These are phyloP conservation scores for Eretmocerus hayati DNA, from an alignment of 2,888 invertebrate species.

Conservation along the genomic window DNA sequence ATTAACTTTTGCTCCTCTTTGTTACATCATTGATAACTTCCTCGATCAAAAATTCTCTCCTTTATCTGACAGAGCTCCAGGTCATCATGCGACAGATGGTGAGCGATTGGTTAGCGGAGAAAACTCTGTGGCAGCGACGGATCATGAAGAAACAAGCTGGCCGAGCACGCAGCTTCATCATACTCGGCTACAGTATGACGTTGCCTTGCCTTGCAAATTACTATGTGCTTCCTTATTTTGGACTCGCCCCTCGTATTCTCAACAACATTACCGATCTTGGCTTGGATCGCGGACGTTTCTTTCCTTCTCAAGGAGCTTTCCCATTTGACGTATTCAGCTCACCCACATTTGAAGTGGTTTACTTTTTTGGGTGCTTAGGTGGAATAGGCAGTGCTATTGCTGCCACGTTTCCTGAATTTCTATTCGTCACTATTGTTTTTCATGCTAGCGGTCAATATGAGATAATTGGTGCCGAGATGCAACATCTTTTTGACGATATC, in stretches of 20 bases:
- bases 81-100: no score
- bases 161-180: slow-evolving; percentile 1
- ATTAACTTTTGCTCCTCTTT: no score
- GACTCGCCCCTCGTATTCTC: background rate
- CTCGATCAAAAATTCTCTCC: no score
- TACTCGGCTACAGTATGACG: slow-evolving; percentile 3
- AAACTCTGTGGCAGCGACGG: background rate
- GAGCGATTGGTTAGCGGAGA: background rate
- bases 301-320: slow-evolving; percentile 1
- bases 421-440: slow-evolving; percentile 14
- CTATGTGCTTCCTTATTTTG: background rate
- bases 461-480: slow-evolving; percentile 1
- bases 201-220: background rate
- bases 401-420: slow-evolving; percentile 7
- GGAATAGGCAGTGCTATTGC: background rate
- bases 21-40: no score
- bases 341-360: background rate
- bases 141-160: slow-evolving; percentile 5
- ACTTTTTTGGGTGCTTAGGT: background rate
- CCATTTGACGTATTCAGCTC: background rate
- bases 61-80: no score
- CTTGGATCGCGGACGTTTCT: background rate
- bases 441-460: slow-evolving; percentile 13
- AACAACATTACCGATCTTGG: slow-evolving; percentile 7
- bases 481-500: no score